A percentile compares a stretch with the other conserved stretches of the same genome.
Evolutionary conservation across 2,797 vertebrate species (phyloP).

Genomic region (Clarias laeviceps): DNA sequence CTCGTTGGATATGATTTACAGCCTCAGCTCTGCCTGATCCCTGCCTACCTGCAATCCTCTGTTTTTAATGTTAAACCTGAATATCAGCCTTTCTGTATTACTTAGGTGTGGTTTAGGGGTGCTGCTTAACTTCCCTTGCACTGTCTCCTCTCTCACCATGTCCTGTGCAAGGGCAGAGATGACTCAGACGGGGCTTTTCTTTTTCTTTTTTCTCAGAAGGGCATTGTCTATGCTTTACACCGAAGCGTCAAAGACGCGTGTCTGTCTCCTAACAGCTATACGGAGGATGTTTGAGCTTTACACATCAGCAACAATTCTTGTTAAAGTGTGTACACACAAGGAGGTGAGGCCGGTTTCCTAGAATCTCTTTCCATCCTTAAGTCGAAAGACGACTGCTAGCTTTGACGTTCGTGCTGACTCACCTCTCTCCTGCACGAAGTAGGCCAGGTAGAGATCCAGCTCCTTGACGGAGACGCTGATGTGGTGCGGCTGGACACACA

Average conservation of each 20-base stretch:
- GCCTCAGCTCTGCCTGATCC: slow-evolving; percentile 30
- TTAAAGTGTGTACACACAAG: slow-evolving; percentile 24
- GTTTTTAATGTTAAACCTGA: slow-evolving; percentile 4
- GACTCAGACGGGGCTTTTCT: slow-evolving; percentile 36
- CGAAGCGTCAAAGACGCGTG: background rate
- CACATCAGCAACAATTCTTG: slow-evolving; percentile 13
- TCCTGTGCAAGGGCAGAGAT: slow-evolving; percentile 35
- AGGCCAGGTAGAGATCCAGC: slow-evolving; percentile 97
- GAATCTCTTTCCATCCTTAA: slow-evolving; percentile 4
- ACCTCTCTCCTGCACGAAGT: slow-evolving; percentile 96
- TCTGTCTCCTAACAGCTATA: background rate
- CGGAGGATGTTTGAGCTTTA: background rate
- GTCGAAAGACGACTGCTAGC: background rate
- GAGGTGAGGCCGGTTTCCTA: background rate
- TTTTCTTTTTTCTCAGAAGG: slow-evolving; percentile 37
- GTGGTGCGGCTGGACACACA: slow-evolving; percentile 96
- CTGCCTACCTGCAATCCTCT: background rate
- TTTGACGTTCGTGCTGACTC: slow-evolving; percentile 50
- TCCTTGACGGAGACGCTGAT: slow-evolving; percentile 97
- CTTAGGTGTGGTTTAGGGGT: background rate
- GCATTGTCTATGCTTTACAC: slow-evolving; percentile 37
- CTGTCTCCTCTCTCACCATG: background rate
- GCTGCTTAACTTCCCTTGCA: background rate
- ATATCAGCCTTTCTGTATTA: background rate
- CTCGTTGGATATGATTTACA: slow-evolving; percentile 57